Evolutionary conservation across 2,797 vertebrate genomes (phyloP), one percentile per base, ranked within the genome.

Genomic region (Nannoperca australis): DNA sequence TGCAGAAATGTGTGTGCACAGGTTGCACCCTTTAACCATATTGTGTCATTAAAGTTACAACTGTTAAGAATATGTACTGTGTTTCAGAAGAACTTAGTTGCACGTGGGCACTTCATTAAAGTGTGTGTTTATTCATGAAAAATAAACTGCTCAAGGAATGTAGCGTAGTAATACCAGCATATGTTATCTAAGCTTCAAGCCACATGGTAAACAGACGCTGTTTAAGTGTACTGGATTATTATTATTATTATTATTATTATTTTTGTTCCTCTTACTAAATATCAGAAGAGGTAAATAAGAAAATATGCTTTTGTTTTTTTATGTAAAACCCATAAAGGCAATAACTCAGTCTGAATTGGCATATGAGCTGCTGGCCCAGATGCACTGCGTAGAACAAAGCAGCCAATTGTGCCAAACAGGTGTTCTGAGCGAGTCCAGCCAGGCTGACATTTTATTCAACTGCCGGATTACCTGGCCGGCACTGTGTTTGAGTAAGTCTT

Each of bases 401-500:
- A 62, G 58, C 50, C 65, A 68, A 9, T 34, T 4, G 2, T 67
- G 61, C 53, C 72, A 68, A 81, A 78, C 88, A 89, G 78, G 74
- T 89, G 86, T 77, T 59, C 81, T 42, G 82, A 85, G 32, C 54
- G 59, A 12, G 1, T 85, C 34, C 59, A 47, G 69, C 67, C 49
- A 75, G 45, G 44, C 61, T 78, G 73, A 82, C 81, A 77, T 89
- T 86, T 89, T 66, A 75, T 82, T 88, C 84, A 67, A 70, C 85
- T 72, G 74, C 78, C 79, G 79, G 74, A 84, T 82, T 85, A 87
- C 69, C 74, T 78, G 67, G 51, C 72, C 65, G 32, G 65, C 60
- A 36, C 81, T 20, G 66, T 81, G 83, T 83, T 87, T 55, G 59
- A 84, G 76, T 80, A 85, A 87, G 81, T 82, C 82, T 77, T 81